Base-by-base conservation (phyloP, 92 coral and sea anemone species). In the Pocillopora meandrina region DNA sequence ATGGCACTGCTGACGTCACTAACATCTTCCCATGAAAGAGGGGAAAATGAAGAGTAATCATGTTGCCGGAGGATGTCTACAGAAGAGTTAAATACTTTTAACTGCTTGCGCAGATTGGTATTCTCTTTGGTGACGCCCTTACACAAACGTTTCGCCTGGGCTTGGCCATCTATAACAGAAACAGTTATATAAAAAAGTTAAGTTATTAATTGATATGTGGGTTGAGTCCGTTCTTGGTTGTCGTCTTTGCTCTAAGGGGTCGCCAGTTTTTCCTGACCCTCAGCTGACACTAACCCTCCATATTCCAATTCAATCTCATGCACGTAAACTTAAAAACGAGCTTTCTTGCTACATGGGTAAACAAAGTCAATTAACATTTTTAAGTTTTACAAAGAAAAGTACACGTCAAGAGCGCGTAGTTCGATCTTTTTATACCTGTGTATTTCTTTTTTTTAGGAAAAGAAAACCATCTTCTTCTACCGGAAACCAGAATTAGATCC, bases 381-480 rank as follows among this genome's bases (percentile, higher is more conserved):
- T 26, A 26, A 26, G 26, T 26, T 26, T 26, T 26, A 26, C 26
- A 26, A 26, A 26, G 26, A 26, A 26, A 26, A 26, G 35, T 2
- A 65, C 0, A 65, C 35, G 14, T 65, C 35, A 65, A 65, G 14
- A 65, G 71, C 3, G 12, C 26, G 26, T 21, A 21, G 13, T 36
- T 21, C 12, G 2, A 36, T 67, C 18, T 67, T n/a, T 67, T 2
- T 72, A 72, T 72, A 89, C 92, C 92, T 90, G 93, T 47, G 63
- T 90, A 90, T 68, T 87, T 82, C 86, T 87, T 60, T n/a, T n/a
- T n/a, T 88, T 90, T 21, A 90, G 79, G 70, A 74, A 71, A 55
- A 90, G 82, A 36, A 65, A 90, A 90, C 93, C 93, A 90, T 20
- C 93, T 82, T 56, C 93, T 77, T 49, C 93, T 74, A 36, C 93